phyloP scores from a whole-genome alignment of 2,113 vertebrate species.

The Rhagologus leucostigma region DNA sequence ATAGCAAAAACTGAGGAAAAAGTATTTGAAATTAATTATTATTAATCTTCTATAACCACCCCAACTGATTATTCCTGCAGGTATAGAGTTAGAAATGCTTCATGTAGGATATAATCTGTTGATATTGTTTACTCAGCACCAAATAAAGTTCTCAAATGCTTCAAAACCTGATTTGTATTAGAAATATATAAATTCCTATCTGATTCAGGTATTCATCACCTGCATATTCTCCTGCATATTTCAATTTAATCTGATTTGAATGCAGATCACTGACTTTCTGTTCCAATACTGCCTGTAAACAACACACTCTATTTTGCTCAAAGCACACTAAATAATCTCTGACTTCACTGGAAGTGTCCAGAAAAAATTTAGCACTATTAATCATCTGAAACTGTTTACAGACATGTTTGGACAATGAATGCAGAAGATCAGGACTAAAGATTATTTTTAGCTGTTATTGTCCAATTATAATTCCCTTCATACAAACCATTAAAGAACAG shows the following conservation, averaged over 20 bases:
- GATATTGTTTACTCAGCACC: not conserved
- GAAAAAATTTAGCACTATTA: not conserved
- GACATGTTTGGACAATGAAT: not conserved
- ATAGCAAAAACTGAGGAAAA: not conserved
- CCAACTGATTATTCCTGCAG: not conserved
- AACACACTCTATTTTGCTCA: not conserved
- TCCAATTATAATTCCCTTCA: not conserved
- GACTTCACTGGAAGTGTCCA: not conserved
- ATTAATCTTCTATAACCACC: not conserved
- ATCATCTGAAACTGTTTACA: slow-evolving; percentile 27
- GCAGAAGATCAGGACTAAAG: not conserved
- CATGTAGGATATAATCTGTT: not conserved
- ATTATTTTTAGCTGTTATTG: not conserved
- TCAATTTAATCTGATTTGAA: not conserved
- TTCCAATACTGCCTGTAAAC: not conserved
- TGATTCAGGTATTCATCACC: not conserved
- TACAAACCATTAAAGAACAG: slow-evolving; percentile 29
- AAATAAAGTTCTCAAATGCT: not conserved
- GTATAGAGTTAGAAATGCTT: not conserved
- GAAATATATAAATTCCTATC: not conserved
- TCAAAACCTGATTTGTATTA: not conserved
- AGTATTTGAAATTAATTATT: not conserved
- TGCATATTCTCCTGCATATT: not conserved
- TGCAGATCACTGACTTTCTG: not conserved
- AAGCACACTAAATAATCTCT: not conserved